phyloP scores from a whole-genome alignment of 2,113 vertebrate species.

The Calidris pugnax region DNA sequence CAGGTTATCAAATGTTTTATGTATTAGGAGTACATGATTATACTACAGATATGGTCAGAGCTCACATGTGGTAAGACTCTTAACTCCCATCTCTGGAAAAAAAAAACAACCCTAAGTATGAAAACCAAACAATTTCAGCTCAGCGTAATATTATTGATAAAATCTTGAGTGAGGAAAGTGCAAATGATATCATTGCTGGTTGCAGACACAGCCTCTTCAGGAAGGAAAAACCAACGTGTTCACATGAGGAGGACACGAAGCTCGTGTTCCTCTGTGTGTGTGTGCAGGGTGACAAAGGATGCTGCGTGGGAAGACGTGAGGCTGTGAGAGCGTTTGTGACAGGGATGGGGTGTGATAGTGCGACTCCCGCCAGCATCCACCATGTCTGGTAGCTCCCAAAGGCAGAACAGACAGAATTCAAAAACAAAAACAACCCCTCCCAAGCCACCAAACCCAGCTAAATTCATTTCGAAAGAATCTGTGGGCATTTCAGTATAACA shows the following conservation, averaged over 20 bases:
- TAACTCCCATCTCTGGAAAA: not conserved
- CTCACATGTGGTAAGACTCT: constrained; percentile 1
- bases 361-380: not conserved
- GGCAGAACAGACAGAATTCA: not conserved
- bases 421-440: not conserved
- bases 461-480: not conserved
- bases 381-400: not conserved
- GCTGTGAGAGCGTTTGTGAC: not conserved
- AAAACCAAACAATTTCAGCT: constrained; percentile 37
- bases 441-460: not conserved
- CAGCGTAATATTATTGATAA: not conserved
- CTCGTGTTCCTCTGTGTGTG: not conserved
- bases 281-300: not conserved
- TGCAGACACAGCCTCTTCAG: not conserved
- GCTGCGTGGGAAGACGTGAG: not conserved
- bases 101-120: not conserved
- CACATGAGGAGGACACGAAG: not conserved
- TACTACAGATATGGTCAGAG: constrained; percentile 53
- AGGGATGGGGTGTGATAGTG: not conserved
- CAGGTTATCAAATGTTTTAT: constrained; percentile 57
- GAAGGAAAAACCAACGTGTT: not conserved
- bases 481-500: not conserved
- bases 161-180: constrained; percentile 13
- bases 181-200: not conserved
- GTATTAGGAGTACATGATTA: constrained; percentile 59